Percentiles rank a stretch among this genome's conserved stretches.
These are phyloP conservation scores for Babylonia areolata DNA, from an alignment of 1,140 invertebrate genomes.

Conservation along the genomic window DNA sequence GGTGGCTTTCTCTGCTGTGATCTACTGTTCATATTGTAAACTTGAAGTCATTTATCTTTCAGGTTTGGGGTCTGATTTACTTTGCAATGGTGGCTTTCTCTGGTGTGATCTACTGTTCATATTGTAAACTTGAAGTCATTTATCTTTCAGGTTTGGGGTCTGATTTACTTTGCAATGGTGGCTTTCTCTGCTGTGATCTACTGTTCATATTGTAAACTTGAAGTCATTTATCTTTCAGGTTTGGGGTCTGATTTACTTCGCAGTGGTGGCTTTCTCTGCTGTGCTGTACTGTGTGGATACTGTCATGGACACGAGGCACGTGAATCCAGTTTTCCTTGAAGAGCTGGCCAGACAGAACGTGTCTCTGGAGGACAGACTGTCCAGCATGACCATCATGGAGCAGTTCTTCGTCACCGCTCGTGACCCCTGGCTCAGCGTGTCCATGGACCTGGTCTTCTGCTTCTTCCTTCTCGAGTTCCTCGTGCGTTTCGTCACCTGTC, in stretches of 20 bases:
- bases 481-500: slow-evolving; percentile 56
- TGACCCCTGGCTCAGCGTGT: background rate
- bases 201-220: no score
- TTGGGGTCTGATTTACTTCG: background rate
- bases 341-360: background rate
- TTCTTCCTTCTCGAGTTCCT: slow-evolving; percentile 73
- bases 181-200: no score
- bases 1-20: no score
- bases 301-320: background rate
- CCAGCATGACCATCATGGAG: background rate
- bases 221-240: background rate
- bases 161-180: no score
- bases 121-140: no score
- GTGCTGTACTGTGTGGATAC: background rate
- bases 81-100: no score
- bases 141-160: no score
- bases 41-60: no score
- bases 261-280: background rate
- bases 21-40: no score
- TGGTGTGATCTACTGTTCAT: no score
- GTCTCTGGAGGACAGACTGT: background rate
- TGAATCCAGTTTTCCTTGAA: background rate
- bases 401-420: background rate
- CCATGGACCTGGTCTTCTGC: slow-evolving; percentile 67
- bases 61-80: no score